Evolutionary conservation across 2,888 invertebrate species (phyloP), one percentile per base, ranked within the genome.

Genomic region (Hypolimnas misippus): DNA sequence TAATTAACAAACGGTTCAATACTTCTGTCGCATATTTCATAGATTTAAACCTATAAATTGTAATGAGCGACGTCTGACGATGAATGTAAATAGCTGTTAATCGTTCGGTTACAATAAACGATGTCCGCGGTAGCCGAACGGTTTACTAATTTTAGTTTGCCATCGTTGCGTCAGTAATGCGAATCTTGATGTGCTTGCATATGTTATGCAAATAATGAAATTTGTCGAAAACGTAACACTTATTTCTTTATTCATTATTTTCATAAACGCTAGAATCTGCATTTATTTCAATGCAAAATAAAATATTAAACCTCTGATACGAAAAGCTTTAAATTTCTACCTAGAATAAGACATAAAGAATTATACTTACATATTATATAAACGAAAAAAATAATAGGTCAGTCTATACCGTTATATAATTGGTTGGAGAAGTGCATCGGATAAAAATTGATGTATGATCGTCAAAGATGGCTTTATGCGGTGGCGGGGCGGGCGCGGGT

Each of bases 321-420:
- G 2, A 49, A 2, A 8, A 46, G n/a, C n/a, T n/a, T n/a, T 1
- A 4, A 10, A 3, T 19, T 4, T 49, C 21, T 49, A 6, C 14
- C 6, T 19, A 25, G 6, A 14, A 25, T 14, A 25, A 8, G 25
- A n/a, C 17, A 49, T 25, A 4, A 49, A 49, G 1, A 3, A 25
- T 19, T 19, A 2, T n/a, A 5, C 12, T 0, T 21, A 38, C 0
- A 38, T n/a, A 38, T n/a, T 38, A 38, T 38, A 42, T 16, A 42
- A 38, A 38, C n/a, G n/a, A 14, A 8, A 38, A 35, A 38, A 14
- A 16, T 84, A 79, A 87, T 87, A 77, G 85, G 85, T 82, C 85
- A 87, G 16, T 71, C 73, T 73, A 76, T 83, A 84, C 86, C 85
- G 87, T 91, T 90, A 89, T 84, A 84, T 89, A 89, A 91, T 87